Conservation (phyloP, 2,797 vertebrate species). For the Salarias fasciatus region DNA sequence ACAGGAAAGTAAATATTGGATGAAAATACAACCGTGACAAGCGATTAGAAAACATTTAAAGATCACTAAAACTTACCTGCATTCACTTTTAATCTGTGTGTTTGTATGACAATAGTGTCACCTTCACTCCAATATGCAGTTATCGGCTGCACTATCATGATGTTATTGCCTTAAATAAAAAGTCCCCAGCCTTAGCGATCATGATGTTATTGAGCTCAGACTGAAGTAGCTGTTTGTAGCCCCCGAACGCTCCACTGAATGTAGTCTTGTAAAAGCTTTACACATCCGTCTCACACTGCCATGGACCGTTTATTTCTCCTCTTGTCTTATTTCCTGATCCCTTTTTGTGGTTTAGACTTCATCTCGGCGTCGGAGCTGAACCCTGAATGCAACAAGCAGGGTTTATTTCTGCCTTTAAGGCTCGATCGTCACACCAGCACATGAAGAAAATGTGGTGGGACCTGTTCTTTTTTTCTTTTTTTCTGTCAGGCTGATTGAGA, state of each 20-base stretch:
- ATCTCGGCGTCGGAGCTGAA: constrained; percentile 33
- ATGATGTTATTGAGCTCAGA: constrained; percentile 32
- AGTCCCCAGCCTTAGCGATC: constrained; percentile 41
- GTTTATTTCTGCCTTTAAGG: constrained; percentile 22
- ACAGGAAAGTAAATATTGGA: no score
- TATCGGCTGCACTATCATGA: neutral
- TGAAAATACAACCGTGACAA: no score
- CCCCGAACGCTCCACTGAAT: constrained; percentile 8
- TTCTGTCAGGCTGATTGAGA: constrained; percentile 21
- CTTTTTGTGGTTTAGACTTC: constrained; percentile 32
- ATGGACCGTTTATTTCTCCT: no score
- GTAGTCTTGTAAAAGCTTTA: constrained; percentile 52
- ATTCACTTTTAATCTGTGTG: no score
- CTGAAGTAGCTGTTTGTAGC: constrained; percentile 22
- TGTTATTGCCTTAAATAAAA: constrained; percentile 63
- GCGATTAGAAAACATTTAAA: no score
- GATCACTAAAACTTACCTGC: no score
- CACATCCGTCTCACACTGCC: constrained; percentile 20
- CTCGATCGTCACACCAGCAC: constrained; percentile 47
- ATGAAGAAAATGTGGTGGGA: constrained; percentile 2
- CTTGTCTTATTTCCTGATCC: constrained; percentile 42
- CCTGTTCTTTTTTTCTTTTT: no score
- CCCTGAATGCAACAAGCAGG: no score
- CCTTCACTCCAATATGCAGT: no score
- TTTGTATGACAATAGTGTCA: no score